Evolutionary conservation across 2,113 vertebrate genomes (phyloP), one percentile per base, ranked within the genome.

Genomic region (Agapornis roseicollis): DNA sequence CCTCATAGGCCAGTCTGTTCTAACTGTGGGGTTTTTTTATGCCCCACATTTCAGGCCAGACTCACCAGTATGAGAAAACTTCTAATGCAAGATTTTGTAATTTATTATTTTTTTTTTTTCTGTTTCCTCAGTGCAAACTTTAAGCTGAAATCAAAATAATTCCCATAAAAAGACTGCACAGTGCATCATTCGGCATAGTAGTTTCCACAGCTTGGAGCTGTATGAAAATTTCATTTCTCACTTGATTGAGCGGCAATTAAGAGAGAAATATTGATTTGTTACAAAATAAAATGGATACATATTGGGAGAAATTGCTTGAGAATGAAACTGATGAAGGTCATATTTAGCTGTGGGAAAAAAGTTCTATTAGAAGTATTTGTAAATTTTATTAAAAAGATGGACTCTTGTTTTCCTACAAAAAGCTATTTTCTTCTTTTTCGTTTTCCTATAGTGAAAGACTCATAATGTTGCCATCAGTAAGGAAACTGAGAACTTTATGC

Each of bases 221-320:
- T 70, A 92, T 55, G 74, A 89, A 94, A 96, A 91, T 95, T 97
- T 95, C 72, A 95, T 96, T 85, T 96, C 88, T 69, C 74, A 93
- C 74, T 94, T 58, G 86, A 93, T 88, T 44, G 56, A 93, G 74
- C 2, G 8, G 69, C 79, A 95, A 96, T 97, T 95, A 94, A 94
- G 69, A 95, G 41, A 85, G 94, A 93, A 94, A 89, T 94, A 93
- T 78, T 95, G 90, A 91, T 92, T 80, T 91, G 74, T 87, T 89
- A 82, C 76, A 85, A 94, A 90, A 95, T 87, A 93, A 94, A 89
- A 81, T 1, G 17, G 79, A 71, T 85, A 64, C 2, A 3, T 82
- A 63, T 74, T 73, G 35, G 50, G 47, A 89, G 64, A 85, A 94
- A 85, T 29, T 84, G 58, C 79, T 79, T 63, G 44, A 88, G 60